Conservation (phyloP, 2,888 invertebrate genomes). For the Iselma pallidipennis region DNA sequence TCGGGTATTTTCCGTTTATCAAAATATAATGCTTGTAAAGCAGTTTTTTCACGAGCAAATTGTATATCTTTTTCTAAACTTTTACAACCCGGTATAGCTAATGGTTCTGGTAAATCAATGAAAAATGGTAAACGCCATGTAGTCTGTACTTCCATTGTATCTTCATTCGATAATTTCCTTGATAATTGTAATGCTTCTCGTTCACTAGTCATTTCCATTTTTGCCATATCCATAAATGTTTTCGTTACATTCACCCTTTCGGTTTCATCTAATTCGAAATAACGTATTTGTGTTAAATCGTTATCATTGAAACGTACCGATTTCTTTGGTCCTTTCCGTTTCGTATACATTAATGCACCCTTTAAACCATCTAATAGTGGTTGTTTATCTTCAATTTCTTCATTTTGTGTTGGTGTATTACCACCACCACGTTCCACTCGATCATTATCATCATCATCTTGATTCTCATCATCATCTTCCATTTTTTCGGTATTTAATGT, state of each 20-base stretch:
- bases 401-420: slow-evolving; percentile 43
- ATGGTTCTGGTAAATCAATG: slow-evolving; percentile 70
- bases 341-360: slow-evolving; percentile 75
- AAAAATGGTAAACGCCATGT: slow-evolving; percentile 74
- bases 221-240: slow-evolving; percentile 89
- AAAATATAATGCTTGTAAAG: slow-evolving; percentile 81
- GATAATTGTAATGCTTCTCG: slow-evolving; percentile 79
- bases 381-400: slow-evolving; percentile 55
- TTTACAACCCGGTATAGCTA: slow-evolving; percentile 71
- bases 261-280: slow-evolving; percentile 93
- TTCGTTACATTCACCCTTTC: slow-evolving; percentile 95
- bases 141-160: slow-evolving; percentile 81
- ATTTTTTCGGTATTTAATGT: slow-evolving; percentile 67
- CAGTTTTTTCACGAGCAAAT: slow-evolving; percentile 82
- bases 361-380: slow-evolving; percentile 63
- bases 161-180: slow-evolving; percentile 74
- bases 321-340: slow-evolving; percentile 79
- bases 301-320: slow-evolving; percentile 77
- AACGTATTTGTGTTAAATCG: slow-evolving; percentile 80
- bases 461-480: slow-evolving; percentile 36
- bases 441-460: slow-evolving; percentile 38
- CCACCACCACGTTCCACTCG: slow-evolving; percentile 24
- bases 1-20: slow-evolving; percentile 84
- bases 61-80: slow-evolving; percentile 89
- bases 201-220: slow-evolving; percentile 85